Evolutionary conservation across 2,797 vertebrate genomes (phyloP).

Genomic region (Tauraco hartlaubi): DNA sequence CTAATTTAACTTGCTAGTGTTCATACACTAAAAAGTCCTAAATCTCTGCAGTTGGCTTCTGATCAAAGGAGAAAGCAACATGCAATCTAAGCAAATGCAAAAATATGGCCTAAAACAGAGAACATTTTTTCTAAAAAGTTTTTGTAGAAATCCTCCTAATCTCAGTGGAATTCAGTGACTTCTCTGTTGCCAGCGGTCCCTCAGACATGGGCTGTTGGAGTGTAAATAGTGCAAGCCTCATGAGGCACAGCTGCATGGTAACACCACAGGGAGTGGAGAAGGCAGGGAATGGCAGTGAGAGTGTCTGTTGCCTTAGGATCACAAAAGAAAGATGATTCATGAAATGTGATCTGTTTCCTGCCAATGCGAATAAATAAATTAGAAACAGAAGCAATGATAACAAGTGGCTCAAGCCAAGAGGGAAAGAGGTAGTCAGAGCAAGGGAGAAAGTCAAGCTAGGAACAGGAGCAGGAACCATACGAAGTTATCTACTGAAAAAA

Average conservation of each 20-base stretch:
- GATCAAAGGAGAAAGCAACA: background rate
- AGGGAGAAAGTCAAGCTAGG: constrained; percentile 52
- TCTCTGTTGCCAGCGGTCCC: background rate
- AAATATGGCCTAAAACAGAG: background rate
- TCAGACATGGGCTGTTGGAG: background rate
- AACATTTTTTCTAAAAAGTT: background rate
- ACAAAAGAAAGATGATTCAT: background rate
- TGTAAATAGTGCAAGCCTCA: background rate
- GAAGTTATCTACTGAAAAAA: constrained; percentile 63
- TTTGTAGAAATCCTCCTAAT: background rate
- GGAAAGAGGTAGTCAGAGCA: background rate
- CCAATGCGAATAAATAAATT: background rate
- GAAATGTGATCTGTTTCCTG: background rate
- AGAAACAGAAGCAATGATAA: background rate
- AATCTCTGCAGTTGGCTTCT: background rate
- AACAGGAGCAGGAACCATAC: constrained; percentile 30
- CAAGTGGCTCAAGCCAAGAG: background rate
- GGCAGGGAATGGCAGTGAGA: background rate
- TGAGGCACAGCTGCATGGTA: accelerated
- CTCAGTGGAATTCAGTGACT: background rate
- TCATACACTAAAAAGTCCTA: background rate
- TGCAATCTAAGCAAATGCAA: background rate
- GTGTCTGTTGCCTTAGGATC: background rate
- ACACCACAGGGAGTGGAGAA: background rate
- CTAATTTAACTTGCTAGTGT: background rate